phyloP scores from a whole-genome alignment of 2,797 vertebrate species.

The Astyanax mexicanus region DNA sequence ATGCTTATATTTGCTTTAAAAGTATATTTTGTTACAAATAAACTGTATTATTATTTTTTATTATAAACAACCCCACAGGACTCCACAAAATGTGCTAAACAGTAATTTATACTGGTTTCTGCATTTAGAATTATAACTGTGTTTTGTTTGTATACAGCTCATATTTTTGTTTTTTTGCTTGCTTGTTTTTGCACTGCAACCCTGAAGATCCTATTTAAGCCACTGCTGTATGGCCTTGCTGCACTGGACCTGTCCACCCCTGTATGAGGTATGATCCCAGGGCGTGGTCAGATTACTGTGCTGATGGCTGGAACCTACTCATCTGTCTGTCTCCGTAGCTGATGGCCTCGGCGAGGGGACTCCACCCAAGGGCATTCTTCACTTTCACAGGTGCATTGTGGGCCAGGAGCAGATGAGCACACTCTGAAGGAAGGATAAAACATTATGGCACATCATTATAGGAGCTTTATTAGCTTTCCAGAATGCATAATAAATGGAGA shows the following conservation, averaged over 20 bases:
- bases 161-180: too few relatives aligned
- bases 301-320: conserved; percentile 82
- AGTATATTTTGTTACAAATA: too few relatives aligned
- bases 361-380: conserved; percentile 99
- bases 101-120: too few relatives aligned
- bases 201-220: background rate
- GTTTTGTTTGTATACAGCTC: too few relatives aligned
- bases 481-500: too few relatives aligned
- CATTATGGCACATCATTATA: background rate
- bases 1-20: too few relatives aligned
- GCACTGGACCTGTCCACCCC: background rate
- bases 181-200: too few relatives aligned
- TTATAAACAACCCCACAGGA: too few relatives aligned
- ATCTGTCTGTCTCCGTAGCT: conserved; percentile 99
- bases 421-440: conserved; percentile 81
- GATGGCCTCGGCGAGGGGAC: conserved; percentile 98
- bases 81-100: too few relatives aligned
- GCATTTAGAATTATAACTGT: too few relatives aligned
- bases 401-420: conserved; percentile 97
- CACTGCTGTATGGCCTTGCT: background rate
- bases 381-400: conserved; percentile 99
- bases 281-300: background rate
- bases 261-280: background rate
- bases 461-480: too few relatives aligned
- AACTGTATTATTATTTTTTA: too few relatives aligned